Percentiles rank a stretch among this genome's conserved stretches.
phyloP scores from a whole-genome alignment of 2,797 vertebrate species.

The Onychomys torridus region DNA sequence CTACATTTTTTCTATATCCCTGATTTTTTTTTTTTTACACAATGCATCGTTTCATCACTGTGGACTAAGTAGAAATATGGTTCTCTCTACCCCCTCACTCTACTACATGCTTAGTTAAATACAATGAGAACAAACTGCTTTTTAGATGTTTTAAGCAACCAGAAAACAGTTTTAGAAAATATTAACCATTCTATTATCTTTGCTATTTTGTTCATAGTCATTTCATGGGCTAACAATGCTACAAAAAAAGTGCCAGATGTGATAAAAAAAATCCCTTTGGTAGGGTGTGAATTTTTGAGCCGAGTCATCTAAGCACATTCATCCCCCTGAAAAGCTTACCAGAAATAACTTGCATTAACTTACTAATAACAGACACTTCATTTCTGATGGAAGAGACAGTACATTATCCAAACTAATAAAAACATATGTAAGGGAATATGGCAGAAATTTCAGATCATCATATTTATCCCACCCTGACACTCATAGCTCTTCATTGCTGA shows the following conservation, averaged over 20 bases:
- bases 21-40: neutral
- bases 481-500: neutral
- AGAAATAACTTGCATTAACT: slow-evolving; percentile 51
- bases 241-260: neutral
- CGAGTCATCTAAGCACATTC: slow-evolving; percentile 13
- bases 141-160: neutral
- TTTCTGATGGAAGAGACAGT: neutral
- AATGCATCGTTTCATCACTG: neutral
- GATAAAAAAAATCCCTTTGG: neutral
- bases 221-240: slow-evolving; percentile 16
- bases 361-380: slow-evolving; percentile 6
- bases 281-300: slow-evolving; percentile 23
- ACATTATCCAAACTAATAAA: neutral
- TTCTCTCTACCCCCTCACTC: neutral
- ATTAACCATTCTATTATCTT: slow-evolving; percentile 1
- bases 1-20: neutral
- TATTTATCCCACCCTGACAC: neutral
- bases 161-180: slow-evolving; percentile 26
- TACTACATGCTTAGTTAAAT: slow-evolving; percentile 19
- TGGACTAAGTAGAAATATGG: neutral
- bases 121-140: neutral
- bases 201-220: neutral
- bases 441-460: neutral
- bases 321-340: slow-evolving; percentile 46
- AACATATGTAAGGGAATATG: neutral